Evolutionary conservation across 1,140 invertebrate genomes (phyloP), one percentile per base, ranked within the genome.

Genomic region (Steinernema feltiae): DNA sequence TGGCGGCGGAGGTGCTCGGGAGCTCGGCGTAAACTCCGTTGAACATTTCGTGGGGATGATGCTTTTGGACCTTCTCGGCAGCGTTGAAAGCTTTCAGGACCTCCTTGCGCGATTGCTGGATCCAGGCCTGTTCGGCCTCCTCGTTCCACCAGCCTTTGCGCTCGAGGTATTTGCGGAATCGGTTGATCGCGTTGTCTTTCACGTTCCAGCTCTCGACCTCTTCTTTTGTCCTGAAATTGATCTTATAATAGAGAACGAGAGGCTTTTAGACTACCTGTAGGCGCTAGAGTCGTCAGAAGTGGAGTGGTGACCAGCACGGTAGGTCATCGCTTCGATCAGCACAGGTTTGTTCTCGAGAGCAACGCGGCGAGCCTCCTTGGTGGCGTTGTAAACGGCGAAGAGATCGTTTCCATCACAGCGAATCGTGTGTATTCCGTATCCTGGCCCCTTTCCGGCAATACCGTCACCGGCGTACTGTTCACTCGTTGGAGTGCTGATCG

Each of bases 231-330:
- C 76, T 82, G 71, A 79, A 74, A 71, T 71, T 76, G 15, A 78
- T 17, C 69, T 41, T 12, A 48, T 82, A 32, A 74, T 12, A 30
- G 21, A 21, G 17, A 24, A 2, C 32, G 7, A n/a, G 35, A 18
- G 18, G 35, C 7, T 7, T 18, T 41, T 7, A 7, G 18, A 7
- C 7, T 41, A 91, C 85, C 97, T 89, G 86, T 99, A 99, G 0
- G 94, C 94, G 32, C 92, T 93, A 86, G 95, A 97, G 87, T 99
- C 97, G 86, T 99, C 97, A 0, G 97, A 99, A 0, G 97, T 99
- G 71, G 94, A 97, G 86, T 99, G 97, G 87, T 99, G 95, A 0
- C 97, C 94, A 76, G 98, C 90, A 84, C 97, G 91, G 87, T 98
- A 98, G 7, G 94, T 95, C 92, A 99, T 94, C 1, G 97, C 95